Evolutionary conservation across 1,140 invertebrate genomes (phyloP), one percentile per base, ranked within the genome.

Genomic region (Archegozetes longisetosus): DNA sequence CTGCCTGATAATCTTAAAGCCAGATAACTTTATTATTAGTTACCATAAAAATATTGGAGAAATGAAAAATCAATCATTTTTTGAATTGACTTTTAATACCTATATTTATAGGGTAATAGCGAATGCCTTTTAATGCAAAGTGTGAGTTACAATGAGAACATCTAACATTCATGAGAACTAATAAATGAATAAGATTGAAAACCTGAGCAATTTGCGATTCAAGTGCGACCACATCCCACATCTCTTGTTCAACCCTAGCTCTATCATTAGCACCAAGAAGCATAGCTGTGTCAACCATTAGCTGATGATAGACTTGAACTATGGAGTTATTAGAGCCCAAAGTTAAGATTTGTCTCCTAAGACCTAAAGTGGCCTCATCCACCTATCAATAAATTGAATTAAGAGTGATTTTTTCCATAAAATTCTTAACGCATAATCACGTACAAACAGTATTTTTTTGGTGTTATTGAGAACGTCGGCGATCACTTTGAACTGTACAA

Each of bases 401-500:
- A 60, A 55, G 49, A n/a, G n/a, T n/a, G n/a, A n/a, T n/a, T n/a
- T n/a, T n/a, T n/a, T n/a, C n/a, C n/a, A n/a, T n/a, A n/a, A n/a
- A n/a, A n/a, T n/a, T n/a, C n/a, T n/a, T n/a, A n/a, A n/a, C n/a
- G n/a, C n/a, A n/a, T n/a, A n/a, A 49, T 50, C 47, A 78, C 84
- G 79, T 77, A 91, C 87, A 75, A 91, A 86, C 66, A 93, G 88
- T 28, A 88, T 78, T 54, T 88, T 76, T 61, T 78, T 80, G 0
- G 85, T 86, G 25, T 65, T 69, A 70, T 94, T 93, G 70, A 88
- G 90, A n/a, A 90, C 77, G 73, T 95, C 88, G 6, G 87, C 84
- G 2, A 82, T 81, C 56, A 95, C 83, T 32, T 85, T 88, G 65
- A 94, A 88, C 67, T 92, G 87, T n/a, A 96, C 78, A 68, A 93